A percentile compares a stretch with the other conserved stretches of the same genome.
Evolutionary conservation across 2,888 invertebrate species (phyloP).

Genomic region (Diloba caeruleocephala): DNA sequence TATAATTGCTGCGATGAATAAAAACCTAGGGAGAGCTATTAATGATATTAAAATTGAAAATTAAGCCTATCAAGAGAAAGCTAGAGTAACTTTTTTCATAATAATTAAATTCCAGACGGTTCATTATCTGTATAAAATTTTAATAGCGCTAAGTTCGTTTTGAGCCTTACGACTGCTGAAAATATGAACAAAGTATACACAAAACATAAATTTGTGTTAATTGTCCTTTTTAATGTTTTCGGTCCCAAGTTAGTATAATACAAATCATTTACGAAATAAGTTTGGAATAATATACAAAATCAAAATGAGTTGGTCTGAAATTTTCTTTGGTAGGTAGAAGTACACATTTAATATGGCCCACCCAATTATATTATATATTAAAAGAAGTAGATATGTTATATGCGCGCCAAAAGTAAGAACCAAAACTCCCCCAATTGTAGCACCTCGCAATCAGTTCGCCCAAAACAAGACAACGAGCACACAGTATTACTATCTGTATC

Average conservation of each 20-base stretch:
- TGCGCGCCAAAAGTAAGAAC: too few relatives aligned
- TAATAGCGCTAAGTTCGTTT: conserved; percentile 22
- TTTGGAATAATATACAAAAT: conserved; percentile 21
- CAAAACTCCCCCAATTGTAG: too few relatives aligned
- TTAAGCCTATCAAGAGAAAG: conserved; percentile 15
- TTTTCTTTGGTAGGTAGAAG: too few relatives aligned
- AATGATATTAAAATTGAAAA: conserved; percentile 39
- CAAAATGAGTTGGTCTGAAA: too few relatives aligned
- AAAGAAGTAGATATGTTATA: too few relatives aligned
- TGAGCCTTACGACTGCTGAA: conserved; percentile 12
- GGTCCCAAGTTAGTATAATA: conserved; percentile 24
- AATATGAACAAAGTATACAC: conserved; percentile 28
- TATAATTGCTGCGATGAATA: conserved; percentile 1
- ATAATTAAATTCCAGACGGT: conserved; percentile 39
- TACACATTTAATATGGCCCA: too few relatives aligned
- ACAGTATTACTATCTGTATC: too few relatives aligned
- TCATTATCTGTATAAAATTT: conserved; percentile 21
- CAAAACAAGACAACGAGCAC: too few relatives aligned
- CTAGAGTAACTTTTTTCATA: conserved; percentile 27
- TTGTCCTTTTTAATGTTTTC: conserved; percentile 34
- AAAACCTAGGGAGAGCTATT: conserved; percentile 8
- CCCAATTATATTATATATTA: too few relatives aligned
- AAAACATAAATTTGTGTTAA: conserved; percentile 26
- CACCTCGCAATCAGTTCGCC: too few relatives aligned
- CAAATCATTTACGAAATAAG: conserved; percentile 26